These are phyloP conservation scores for Pontoporia blainvillei DNA, from an alignment of 2,113 vertebrate genomes.

Conservation along the genomic window DNA sequence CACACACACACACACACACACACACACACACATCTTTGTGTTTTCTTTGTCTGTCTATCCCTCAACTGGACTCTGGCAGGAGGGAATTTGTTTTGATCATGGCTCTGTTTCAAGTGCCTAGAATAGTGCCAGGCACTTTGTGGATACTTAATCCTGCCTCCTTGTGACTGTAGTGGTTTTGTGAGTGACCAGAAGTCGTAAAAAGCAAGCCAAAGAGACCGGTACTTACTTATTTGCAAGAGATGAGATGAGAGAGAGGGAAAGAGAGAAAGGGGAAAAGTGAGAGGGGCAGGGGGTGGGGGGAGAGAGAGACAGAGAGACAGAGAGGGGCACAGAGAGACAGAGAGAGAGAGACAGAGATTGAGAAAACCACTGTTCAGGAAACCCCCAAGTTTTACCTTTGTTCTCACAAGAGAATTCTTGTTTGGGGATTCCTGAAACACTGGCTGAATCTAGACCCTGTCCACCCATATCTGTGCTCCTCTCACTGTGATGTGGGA, in stretches of 20 bases:
- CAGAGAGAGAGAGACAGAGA: neutral
- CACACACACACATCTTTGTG: too few species aligned
- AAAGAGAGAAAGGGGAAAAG: too few species aligned
- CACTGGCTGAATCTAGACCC: neutral
- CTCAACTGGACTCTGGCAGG: neutral
- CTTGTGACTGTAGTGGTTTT: neutral
- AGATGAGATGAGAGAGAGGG: neutral
- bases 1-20: too few species aligned
- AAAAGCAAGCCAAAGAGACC: neutral
- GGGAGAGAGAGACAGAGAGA: neutral
- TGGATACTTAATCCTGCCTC: neutral
- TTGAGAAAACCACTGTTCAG: neutral
- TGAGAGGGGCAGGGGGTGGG: too few species aligned
- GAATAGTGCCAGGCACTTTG: neutral
- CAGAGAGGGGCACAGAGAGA: neutral
- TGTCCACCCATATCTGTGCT: fast-evolving
- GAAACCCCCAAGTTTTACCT: neutral
- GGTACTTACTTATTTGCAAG: neutral
- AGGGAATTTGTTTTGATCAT: neutral
- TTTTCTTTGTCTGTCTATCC: neutral
- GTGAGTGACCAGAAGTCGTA: neutral
- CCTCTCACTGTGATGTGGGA: neutral
- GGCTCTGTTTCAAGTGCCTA: neutral
- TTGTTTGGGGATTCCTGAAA: neutral
- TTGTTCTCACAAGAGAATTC: neutral